Percentiles rank a stretch among this genome's conserved stretches.
Evolutionary conservation across 2,113 vertebrate species (phyloP).

Genomic region (Salvator merianae): DNA sequence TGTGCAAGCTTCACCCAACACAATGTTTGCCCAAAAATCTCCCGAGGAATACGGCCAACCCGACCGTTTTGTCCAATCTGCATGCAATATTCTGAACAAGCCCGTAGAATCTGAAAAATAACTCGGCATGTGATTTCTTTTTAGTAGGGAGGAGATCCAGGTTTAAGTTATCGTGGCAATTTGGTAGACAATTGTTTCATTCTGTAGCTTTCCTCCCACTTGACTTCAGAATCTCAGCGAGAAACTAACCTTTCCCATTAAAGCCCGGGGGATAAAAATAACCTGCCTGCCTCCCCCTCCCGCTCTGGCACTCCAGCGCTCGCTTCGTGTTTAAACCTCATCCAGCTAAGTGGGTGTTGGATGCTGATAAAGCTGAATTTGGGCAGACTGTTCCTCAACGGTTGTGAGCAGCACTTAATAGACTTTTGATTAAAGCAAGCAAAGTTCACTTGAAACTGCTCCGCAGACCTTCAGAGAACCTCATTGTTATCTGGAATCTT

Average conservation of each 20-base stretch:
- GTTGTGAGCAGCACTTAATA: constrained; percentile 20
- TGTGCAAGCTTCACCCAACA: no score
- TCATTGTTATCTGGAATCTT: background rate
- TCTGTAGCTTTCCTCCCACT: background rate
- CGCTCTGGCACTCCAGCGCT: background rate
- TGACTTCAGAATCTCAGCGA: background rate
- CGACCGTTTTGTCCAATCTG: no score
- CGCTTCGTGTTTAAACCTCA: background rate
- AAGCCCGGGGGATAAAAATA: background rate
- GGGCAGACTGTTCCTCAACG: background rate
- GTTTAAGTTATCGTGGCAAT: background rate
- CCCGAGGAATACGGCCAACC: no score
- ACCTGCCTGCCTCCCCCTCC: background rate
- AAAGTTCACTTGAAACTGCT: background rate
- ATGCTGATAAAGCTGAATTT: constrained; percentile 2
- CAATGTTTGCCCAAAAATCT: no score
- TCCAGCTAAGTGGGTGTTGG: background rate
- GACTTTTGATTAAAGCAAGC: constrained; percentile 12
- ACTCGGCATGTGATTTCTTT: background rate
- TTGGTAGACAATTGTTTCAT: background rate
- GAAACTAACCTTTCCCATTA: background rate
- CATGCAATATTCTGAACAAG: no score
- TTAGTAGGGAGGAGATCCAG: no score
- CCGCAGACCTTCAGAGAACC: background rate
- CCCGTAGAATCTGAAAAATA: background rate